Evolutionary conservation across 1,140 invertebrate genomes (phyloP).

Genomic region (Trichoplusia ni): DNA sequence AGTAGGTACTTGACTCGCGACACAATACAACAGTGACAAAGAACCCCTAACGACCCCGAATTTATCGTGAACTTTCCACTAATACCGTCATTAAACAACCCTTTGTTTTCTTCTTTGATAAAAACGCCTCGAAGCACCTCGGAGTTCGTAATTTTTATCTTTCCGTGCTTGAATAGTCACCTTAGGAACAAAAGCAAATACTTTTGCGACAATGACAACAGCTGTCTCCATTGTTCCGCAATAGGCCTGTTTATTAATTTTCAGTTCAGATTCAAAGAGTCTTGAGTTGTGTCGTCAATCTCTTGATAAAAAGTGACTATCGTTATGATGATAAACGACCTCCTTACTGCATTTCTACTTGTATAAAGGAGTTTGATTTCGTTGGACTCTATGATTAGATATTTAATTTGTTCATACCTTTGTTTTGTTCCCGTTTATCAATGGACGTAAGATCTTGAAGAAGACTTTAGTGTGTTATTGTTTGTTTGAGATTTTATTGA

Average conservation of each 20-base stretch:
- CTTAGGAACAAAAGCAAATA: slow-evolving; percentile 61
- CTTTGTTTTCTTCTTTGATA: slow-evolving; percentile 77
- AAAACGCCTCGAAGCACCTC: slow-evolving; percentile 71
- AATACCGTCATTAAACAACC: slow-evolving; percentile 78
- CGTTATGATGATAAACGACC: background rate
- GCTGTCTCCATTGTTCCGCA: slow-evolving; percentile 32
- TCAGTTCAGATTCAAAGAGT: slow-evolving; percentile 10
- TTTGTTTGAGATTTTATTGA: no score
- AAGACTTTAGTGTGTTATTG: no score
- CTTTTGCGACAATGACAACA: slow-evolving; percentile 48
- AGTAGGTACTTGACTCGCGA: slow-evolving; percentile 57
- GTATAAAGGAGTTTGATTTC: no score
- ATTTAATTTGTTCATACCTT: no score
- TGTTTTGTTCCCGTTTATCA: no score
- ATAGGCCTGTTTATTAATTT: slow-evolving; percentile 41
- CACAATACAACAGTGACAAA: slow-evolving; percentile 73
- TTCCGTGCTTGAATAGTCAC: slow-evolving; percentile 54
- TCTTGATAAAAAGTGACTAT: slow-evolving; percentile 4
- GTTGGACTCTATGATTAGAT: no score
- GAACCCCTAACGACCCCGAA: slow-evolving; percentile 71
- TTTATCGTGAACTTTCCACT: slow-evolving; percentile 78
- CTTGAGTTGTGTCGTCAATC: slow-evolving; percentile 1
- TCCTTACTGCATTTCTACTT: no score
- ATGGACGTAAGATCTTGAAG: no score
- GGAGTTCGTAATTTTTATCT: slow-evolving; percentile 76